These are phyloP conservation scores for Taphrorychus bicolor DNA, from an alignment of 2,888 invertebrate genomes.

Conservation along the genomic window DNA sequence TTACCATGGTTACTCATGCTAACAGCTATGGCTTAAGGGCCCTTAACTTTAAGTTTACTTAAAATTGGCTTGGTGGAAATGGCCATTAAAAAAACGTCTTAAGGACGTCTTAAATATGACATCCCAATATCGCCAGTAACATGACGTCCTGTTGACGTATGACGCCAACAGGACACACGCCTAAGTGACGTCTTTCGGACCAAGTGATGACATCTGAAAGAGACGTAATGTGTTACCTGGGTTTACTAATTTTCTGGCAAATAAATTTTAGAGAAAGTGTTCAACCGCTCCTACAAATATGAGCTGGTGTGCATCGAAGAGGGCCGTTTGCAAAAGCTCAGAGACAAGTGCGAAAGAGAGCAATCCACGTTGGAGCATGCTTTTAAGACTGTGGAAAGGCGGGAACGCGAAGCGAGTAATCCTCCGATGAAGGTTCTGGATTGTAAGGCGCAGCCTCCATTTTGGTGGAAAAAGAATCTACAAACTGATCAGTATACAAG, in stretches of 20 bases:
- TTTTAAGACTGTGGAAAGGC: conserved; percentile 42
- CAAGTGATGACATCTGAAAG: too few relatives aligned
- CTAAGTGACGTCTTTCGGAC: too few relatives aligned
- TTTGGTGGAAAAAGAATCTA: conserved; percentile 53
- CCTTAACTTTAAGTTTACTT: too few relatives aligned
- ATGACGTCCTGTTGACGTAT: too few relatives aligned
- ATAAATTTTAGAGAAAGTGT: conserved; percentile 58
- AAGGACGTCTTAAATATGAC: too few relatives aligned
- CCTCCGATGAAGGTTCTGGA: conserved; percentile 42
- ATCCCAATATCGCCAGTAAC: too few relatives aligned
- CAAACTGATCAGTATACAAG: not conserved
- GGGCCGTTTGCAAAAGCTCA: conserved; percentile 55
- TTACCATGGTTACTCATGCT: too few relatives aligned
- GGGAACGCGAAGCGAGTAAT: conserved; percentile 43
- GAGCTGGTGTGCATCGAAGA: conserved; percentile 65
- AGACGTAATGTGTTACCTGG: not conserved
- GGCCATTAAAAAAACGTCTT: too few relatives aligned
- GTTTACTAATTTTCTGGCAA: conserved; percentile 27
- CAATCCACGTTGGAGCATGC: conserved; percentile 43
- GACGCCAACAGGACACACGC: too few relatives aligned
- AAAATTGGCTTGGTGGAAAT: too few relatives aligned
- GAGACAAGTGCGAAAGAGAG: conserved; percentile 52
- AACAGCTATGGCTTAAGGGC: too few relatives aligned
- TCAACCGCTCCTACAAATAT: conserved; percentile 66
- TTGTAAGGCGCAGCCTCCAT: conserved; percentile 50